Conservation (phyloP, 2,888 invertebrate genomes). For the Leptopterna dolabrata region DNA sequence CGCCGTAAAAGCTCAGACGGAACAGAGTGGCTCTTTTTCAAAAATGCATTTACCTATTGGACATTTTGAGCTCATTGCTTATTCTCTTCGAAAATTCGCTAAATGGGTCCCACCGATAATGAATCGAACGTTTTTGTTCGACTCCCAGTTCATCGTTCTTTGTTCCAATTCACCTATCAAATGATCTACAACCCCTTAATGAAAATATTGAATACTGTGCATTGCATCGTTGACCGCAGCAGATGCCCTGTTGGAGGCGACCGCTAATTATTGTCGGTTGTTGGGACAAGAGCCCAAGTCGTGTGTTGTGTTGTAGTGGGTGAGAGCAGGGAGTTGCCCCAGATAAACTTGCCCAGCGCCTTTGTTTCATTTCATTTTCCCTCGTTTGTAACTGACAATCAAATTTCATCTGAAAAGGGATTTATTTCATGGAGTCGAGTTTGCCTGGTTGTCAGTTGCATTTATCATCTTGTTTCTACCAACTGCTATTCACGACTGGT, state of each 20-base stretch:
- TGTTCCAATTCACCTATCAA: no score
- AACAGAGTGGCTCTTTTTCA: no score
- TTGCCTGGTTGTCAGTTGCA: not conserved
- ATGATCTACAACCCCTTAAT: no score
- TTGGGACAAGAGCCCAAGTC: not conserved
- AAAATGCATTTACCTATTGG: no score
- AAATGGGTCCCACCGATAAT: no score
- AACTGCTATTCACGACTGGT: not conserved
- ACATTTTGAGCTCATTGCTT: no score
- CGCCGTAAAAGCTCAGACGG: no score
- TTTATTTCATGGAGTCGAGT: not conserved
- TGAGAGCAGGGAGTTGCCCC: not conserved
- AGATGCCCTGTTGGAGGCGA: not conserved
- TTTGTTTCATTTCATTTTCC: not conserved
- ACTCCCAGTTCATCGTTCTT: no score
- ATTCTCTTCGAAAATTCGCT: no score
- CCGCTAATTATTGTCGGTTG: not conserved
- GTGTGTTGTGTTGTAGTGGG: not conserved
- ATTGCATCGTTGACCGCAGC: no score
- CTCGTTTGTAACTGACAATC: conserved; percentile 7
- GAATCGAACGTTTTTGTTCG: no score
- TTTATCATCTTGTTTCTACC: conserved; percentile 10
- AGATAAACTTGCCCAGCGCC: not conserved
- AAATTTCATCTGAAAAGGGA: not conserved
- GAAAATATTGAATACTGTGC: no score